Evolutionary conservation across 37 sponge, comb jelly and placozoan genomes (phyloP), one percentile per base, ranked within the genome.

Genomic region (Ianthella basta): DNA sequence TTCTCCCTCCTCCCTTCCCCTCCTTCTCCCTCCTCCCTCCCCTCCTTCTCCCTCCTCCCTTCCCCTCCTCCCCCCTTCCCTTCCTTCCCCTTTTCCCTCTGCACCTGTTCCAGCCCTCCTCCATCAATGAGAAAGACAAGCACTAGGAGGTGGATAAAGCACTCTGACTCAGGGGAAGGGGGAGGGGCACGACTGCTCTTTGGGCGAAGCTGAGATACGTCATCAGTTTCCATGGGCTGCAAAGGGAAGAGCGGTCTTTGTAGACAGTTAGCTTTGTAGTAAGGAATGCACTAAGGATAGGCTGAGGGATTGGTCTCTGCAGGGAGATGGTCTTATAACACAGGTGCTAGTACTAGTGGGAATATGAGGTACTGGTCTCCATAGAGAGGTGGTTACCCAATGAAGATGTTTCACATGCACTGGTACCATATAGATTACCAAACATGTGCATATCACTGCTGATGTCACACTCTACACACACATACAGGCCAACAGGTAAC

Each of bases 111-210:
- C 35, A 87, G 29, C 38, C 83, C 56, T 60, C 81, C 74, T 14
- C 53, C 57, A 63, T 97, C 98, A 29, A 97, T 56, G 36, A 93
- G 79, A 57, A 79, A 59, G 24, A 97, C 79, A 12, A 97, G 79
- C 0, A 92, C 89, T 33, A 97, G 84, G 21, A 97, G 85, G 77
- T 97, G 92, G 5, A 97, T 29, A 83, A 90, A 97, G 24, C 85
- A 73, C 29, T 95, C 95, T 38, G 88, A 56, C 82, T 96, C 96
- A 1, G 91, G 89, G 0, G 91, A 70, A 24, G 89, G 75, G 24
- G 73, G 54, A 4, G 53, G 72, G 0, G 55, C 38, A 54, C 83
- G 79, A n/a, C 84, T 89, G 60, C 86, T 92, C 50, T 87, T 61
- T 12, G 89, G 89, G 8, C 89, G 60, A 64, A 34, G 18, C 39